phyloP scores from a whole-genome alignment of 2,113 vertebrate genomes.

The Zingel zingel region DNA sequence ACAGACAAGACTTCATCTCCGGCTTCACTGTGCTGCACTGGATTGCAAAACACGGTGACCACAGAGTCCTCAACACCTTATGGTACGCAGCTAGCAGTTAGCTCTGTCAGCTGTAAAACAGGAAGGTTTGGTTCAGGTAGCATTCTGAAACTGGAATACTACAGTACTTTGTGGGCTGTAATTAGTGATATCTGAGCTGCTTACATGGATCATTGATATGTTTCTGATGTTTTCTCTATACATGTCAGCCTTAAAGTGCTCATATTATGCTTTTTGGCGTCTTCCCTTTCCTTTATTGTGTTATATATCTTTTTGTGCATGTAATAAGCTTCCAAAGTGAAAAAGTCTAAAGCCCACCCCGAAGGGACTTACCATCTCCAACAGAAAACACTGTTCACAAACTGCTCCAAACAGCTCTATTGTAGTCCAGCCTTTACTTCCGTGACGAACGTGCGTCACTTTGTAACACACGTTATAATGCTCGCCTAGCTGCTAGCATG shows the following conservation, averaged over 20 bases:
- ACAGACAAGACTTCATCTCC: constrained; percentile 91
- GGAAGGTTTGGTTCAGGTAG: background rate
- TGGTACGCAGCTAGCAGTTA: constrained; percentile 47
- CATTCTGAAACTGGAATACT: background rate
- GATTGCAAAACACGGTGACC: constrained; percentile 93
- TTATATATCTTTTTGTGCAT: no score
- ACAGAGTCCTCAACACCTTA: constrained; percentile 89
- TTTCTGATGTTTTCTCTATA: background rate
- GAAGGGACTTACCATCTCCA: no score
- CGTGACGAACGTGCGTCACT: no score
- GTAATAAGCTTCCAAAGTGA: no score
- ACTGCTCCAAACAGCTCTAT: no score
- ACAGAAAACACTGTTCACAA: no score
- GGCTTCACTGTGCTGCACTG: constrained; percentile 95
- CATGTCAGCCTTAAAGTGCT: background rate
- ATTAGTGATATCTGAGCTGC: background rate
- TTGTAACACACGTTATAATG: no score
- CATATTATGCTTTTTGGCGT: no score
- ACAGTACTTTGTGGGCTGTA: background rate
- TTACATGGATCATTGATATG: background rate
- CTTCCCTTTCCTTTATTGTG: no score
- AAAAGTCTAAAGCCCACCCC: no score
- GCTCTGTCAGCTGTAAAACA: background rate
- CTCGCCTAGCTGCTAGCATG: no score
- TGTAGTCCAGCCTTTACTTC: no score